Evolutionary conservation across 2,113 vertebrate species (phyloP), one percentile per base, ranked within the genome.

Genomic region (Chaetodon auriga): DNA sequence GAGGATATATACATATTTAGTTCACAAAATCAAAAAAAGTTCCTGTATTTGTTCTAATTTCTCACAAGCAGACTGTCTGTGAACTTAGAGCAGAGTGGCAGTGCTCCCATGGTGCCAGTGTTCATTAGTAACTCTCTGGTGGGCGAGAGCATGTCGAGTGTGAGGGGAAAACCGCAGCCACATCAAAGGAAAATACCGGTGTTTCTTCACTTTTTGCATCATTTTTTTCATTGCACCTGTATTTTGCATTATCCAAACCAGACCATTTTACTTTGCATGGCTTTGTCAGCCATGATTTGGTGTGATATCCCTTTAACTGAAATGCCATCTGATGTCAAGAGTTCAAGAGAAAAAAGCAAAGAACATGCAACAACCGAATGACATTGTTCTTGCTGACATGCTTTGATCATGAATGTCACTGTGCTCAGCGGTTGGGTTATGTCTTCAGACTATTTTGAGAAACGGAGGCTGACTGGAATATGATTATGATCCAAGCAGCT

Each of bases 11-110:
- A 90, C 72, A 83, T 75, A 84, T 90, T 84, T 90, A 89, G 78
- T 86, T 73, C 68, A 90, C 82, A 60, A 73, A 82, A 83, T 83
- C 62, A 64, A 30, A 63, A 65, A 77, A 81, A 61, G 70, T 74
- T 78, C 79, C 86, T 84, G 80, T 88, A 91, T 78, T 88, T 83
- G 81, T 87, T 87, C 82, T 84, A 43, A 87, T 90, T 81, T 76
- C 75, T 89, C 87, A 82, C 90, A 92, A 81, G 81, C 86, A 91
- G 92, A 87, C 88, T 84, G 84, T 94, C 90, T 92, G 88, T 89
- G 89, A 90, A 89, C 80, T 87, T 71, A 83, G 87, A 90, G 81
- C 86, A 86, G 83, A 84, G 83, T 75, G 75, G 90, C 88, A 89
- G 89, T 82, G 89, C 91, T 91, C 80, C 86, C 89, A 90, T 89